Evolutionary conservation across 1,140 invertebrate species (phyloP).

Genomic region (Adelges cooleyi): DNA sequence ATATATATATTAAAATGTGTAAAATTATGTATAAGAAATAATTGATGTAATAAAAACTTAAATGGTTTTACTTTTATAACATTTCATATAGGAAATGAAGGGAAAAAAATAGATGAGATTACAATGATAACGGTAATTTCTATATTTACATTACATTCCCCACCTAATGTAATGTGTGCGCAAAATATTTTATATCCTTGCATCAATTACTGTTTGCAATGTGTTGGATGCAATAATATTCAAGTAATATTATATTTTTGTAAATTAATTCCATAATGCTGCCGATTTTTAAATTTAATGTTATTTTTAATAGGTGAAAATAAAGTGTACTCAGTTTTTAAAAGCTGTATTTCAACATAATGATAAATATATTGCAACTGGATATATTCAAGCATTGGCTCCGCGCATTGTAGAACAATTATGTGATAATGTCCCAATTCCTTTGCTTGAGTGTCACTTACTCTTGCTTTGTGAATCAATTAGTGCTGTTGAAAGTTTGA

Average conservation of each 20-base stretch:
- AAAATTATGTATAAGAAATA: no score
- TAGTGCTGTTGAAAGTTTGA: slow-evolving; percentile 57
- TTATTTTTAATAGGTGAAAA: slow-evolving; percentile 48
- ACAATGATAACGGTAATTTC: slow-evolving; percentile 76
- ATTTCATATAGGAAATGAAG: slow-evolving; percentile 48
- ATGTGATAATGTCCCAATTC: slow-evolving; percentile 36
- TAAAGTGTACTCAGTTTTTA: slow-evolving; percentile 68
- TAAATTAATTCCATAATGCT: no score
- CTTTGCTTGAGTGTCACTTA: slow-evolving; percentile 45
- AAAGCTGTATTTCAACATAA: slow-evolving; percentile 60
- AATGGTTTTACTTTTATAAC: background rate
- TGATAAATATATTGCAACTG: slow-evolving; percentile 55
- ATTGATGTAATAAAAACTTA: background rate
- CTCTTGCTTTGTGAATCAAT: slow-evolving; percentile 56
- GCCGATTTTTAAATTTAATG: no score
- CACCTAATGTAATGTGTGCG: slow-evolving; percentile 58
- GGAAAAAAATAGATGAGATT: slow-evolving; percentile 68
- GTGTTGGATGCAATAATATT: slow-evolving; percentile 62
- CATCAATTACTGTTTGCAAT: slow-evolving; percentile 83
- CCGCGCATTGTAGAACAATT: slow-evolving; percentile 59
- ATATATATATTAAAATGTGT: no score
- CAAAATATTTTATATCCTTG: slow-evolving; percentile 81
- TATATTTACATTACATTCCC: slow-evolving; percentile 72
- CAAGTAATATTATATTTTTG: slow-evolving; percentile 45
- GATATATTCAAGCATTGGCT: slow-evolving; percentile 70